Conservation (phyloP, 2,113 vertebrate genomes). For the Salvelinus sp. region DNA sequence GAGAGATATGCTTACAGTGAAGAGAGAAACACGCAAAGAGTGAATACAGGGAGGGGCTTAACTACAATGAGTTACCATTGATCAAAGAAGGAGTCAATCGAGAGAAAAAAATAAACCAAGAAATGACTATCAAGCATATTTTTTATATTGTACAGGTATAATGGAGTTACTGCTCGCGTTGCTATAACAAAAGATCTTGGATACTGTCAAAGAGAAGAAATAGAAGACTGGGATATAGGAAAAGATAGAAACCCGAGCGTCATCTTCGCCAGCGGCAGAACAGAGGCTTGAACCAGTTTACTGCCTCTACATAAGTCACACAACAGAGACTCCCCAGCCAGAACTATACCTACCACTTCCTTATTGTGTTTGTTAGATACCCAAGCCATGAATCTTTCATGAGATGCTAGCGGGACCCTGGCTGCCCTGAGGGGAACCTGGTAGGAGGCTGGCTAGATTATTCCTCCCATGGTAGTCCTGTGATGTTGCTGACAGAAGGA, state of each 20-base stretch:
- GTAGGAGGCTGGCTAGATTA: not conserved
- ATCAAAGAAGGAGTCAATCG: not conserved
- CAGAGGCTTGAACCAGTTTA: not conserved
- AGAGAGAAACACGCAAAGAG: constrained; percentile 10
- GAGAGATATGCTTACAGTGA: not conserved
- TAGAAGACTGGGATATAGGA: not conserved
- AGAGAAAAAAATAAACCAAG: not conserved
- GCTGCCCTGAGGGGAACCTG: not conserved
- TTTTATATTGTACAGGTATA: not conserved
- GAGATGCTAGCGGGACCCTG: not conserved
- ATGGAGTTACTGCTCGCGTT: too few species aligned
- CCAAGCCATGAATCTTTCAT: not conserved
- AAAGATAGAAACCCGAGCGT: not conserved
- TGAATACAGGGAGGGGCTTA: not conserved
- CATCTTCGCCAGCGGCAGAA: too few species aligned
- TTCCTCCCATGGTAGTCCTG: not conserved
- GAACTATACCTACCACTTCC: not conserved
- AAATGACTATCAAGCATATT: not conserved
- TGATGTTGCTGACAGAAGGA: not conserved
- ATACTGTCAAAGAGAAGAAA: not conserved
- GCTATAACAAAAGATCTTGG: not conserved
- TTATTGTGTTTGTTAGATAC: not conserved
- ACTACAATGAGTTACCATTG: not conserved
- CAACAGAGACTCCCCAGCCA: not conserved
- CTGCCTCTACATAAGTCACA: not conserved